Conservation (phyloP, 2,797 vertebrate genomes). For the Ctenopoma multispine region DNA sequence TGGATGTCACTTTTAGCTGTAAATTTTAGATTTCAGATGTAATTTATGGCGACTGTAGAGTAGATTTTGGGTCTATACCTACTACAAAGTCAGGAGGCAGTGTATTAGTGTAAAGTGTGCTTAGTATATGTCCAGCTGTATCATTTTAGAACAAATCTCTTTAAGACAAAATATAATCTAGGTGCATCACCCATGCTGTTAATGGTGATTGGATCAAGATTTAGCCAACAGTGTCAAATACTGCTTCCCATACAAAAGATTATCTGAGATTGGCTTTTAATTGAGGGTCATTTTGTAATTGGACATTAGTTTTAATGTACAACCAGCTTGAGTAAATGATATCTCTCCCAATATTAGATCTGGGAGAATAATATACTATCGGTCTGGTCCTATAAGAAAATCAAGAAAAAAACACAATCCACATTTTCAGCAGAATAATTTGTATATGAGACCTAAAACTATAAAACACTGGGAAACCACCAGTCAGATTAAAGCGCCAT, state of each 20-base stretch:
- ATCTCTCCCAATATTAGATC: background rate
- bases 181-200: constrained; percentile 2
- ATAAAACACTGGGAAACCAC: too few species aligned
- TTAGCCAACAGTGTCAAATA: constrained; percentile 22
- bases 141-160: background rate
- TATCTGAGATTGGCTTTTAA: constrained; percentile 34
- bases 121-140: too few species aligned
- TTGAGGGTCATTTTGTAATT: constrained; percentile 18
- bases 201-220: constrained; percentile 43
- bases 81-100: too few species aligned
- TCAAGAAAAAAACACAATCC: too few species aligned
- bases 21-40: too few species aligned
- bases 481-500: constrained; percentile 8
- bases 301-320: constrained; percentile 18
- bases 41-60: too few species aligned
- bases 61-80: too few species aligned
- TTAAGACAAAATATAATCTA: background rate
- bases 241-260: constrained; percentile 33
- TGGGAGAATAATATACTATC: background rate
- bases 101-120: too few species aligned
- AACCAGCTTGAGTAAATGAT: background rate
- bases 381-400: background rate
- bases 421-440: background rate
- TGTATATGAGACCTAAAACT: background rate
- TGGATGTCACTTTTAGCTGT: too few species aligned